These are phyloP conservation scores for Rhagophthalmus giganteus DNA, from an alignment of 2,888 invertebrate genomes.

Conservation along the genomic window DNA sequence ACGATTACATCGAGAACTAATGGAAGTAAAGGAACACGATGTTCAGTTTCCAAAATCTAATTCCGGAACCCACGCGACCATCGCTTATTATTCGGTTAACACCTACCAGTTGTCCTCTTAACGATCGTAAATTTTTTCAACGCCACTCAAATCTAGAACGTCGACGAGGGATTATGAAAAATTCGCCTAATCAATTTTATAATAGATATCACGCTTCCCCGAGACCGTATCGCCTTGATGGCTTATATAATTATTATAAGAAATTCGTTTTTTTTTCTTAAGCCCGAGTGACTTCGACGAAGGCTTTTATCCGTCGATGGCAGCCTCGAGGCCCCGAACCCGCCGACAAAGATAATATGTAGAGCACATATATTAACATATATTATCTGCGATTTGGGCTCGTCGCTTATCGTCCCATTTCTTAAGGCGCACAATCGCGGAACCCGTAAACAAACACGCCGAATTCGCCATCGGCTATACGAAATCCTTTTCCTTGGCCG, in stretches of 20 bases:
- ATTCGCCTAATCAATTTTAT: too few relatives aligned
- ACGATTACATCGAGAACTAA: not conserved
- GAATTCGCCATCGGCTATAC: conserved; percentile 24
- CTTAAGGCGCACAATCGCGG: conserved; percentile 41
- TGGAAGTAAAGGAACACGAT: not conserved
- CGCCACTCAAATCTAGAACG: conserved; percentile 1
- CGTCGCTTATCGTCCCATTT: conserved; percentile 35
- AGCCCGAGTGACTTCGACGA: conserved; percentile 15
- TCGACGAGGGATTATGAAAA: not conserved
- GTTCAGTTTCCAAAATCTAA: not conserved
- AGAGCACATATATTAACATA: conserved; percentile 55
- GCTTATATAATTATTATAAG: too few relatives aligned
- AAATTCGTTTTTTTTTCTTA: conserved; percentile 13
- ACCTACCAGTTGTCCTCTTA: not conserved
- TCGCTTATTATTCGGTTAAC: not conserved
- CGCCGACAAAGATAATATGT: conserved; percentile 55
- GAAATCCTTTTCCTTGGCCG: conserved; percentile 35
- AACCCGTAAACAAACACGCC: conserved; percentile 40
- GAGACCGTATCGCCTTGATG: too few relatives aligned
- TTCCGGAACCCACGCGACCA: not conserved
- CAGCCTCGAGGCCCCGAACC: conserved; percentile 43
- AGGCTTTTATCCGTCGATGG: conserved; percentile 13
- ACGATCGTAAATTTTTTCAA: not conserved
- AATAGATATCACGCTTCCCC: too few relatives aligned
- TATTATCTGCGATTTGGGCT: conserved; percentile 44